Evolutionary conservation across 2,888 invertebrate species (phyloP), one percentile per base, ranked within the genome.

Genomic region (Leucophora obtusa): DNA sequence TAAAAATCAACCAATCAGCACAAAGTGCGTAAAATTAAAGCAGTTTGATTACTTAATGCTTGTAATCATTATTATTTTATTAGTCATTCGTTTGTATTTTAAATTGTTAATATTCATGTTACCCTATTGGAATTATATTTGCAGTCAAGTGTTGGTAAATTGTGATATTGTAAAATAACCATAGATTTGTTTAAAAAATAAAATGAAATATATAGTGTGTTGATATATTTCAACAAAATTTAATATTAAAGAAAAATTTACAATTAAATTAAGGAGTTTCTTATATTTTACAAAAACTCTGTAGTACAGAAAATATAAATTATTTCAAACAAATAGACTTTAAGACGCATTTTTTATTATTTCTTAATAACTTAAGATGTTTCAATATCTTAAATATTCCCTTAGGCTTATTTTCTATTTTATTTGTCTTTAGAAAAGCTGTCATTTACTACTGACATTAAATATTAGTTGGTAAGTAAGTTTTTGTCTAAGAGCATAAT

Each of bases 401-500:
- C 14, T 11, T 9, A 24, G 54, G 68, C 56, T 38, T 54, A 54
- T 54, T 56, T 43, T 38, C 8, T 38, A 11, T 14, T 53, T 35
- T 24, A 18, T 35, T 68, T 43, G 17, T 54, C 11, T n/a, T 18
- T 21, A 47, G 21, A 14, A 62, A 15, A 47, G 35, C 51, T 33
- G 51, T 59, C 43, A 71, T 54, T 53, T 24, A 62, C 62, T 71
- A 62, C 62, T 38, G 15, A 18, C 10, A 35, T 2, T 33, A 35
- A 35, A 17, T 5, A 4, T 70, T 17, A 33, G 60, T 60, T 43
- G 43, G 50, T 72, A 62, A 63, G 33, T 58, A 54, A 53, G 70
- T 60, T 51, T 53, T 53, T 66, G 62, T 72, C 71, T 33, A 59
- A 73, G 63, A 65, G 51, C 58, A 21, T 28, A 50, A 58, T 65